These are phyloP conservation scores for Butorides virescens DNA, from an alignment of 2,113 vertebrate genomes.

Conservation along the genomic window DNA sequence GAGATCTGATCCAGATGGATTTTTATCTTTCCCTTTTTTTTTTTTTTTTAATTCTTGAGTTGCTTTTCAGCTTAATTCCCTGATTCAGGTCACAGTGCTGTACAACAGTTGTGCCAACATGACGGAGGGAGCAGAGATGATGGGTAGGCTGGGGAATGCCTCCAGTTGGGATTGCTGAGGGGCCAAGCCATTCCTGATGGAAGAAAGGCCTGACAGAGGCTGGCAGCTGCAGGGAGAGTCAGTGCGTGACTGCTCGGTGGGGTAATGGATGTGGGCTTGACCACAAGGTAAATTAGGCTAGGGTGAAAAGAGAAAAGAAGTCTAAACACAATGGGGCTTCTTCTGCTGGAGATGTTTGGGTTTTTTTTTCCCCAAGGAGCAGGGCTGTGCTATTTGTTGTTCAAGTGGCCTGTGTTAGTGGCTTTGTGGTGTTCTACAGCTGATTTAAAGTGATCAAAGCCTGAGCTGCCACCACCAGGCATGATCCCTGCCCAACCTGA, in stretches of 20 bases:
- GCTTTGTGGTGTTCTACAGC: not conserved
- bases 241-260: not conserved
- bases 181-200: not conserved
- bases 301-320: not conserved
- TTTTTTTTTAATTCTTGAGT: not conserved
- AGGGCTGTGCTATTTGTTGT: not conserved
- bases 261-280: not conserved
- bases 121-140: not conserved
- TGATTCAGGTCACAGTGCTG: accelerated
- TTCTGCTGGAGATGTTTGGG: not conserved
- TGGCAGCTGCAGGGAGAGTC: not conserved
- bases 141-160: not conserved
- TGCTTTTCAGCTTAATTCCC: not conserved
- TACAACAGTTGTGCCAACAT: not conserved
- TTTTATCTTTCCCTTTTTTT: not conserved
- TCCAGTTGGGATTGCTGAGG: not conserved
- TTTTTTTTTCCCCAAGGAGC: not conserved
- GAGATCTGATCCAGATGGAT: not conserved
- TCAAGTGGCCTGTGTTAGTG: not conserved
- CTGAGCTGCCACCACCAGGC: not conserved
- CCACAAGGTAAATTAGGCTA: not conserved
- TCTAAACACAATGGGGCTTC: not conserved
- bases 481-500: accelerated
- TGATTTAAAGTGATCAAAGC: not conserved
- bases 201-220: not conserved